Percentiles rank a stretch among this genome's conserved stretches.
Conservation (phyloP, 2,888 invertebrate genomes). For the Catocala fraxini region DNA sequence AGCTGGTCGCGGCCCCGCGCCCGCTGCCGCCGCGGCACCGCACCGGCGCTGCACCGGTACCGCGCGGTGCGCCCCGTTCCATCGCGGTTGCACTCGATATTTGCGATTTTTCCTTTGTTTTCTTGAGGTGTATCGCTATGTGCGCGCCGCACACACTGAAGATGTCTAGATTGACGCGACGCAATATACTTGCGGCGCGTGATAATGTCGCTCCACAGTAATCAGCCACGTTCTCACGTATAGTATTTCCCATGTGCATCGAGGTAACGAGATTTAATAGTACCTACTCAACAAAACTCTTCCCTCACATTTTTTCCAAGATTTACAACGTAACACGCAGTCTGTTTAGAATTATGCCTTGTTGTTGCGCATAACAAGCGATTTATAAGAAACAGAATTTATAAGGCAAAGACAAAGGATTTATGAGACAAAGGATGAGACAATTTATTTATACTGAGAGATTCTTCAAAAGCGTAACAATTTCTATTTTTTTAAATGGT, state of each 20-base stretch:
- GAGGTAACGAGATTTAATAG: constrained; percentile 59
- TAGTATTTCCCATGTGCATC: constrained; percentile 67
- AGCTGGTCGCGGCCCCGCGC: constrained; percentile 53
- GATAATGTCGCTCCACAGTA: constrained; percentile 66
- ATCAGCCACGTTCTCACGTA: constrained; percentile 68
- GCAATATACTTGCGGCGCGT: constrained; percentile 55
- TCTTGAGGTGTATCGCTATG: constrained; percentile 50
- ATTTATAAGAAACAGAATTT: constrained; percentile 52
- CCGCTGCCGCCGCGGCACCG: constrained; percentile 26
- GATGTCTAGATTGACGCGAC: constrained; percentile 32
- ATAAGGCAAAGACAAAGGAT: constrained; percentile 52
- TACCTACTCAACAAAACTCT: constrained; percentile 50
- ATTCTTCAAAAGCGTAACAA: constrained; percentile 29
- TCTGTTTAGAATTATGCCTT: constrained; percentile 47
- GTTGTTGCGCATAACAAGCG: constrained; percentile 54
- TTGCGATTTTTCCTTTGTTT: constrained; percentile 69
- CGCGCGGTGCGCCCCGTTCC: constrained; percentile 14
- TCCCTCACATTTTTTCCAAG: constrained; percentile 31
- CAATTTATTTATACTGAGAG: constrained; percentile 50
- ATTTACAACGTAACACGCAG: constrained; percentile 35
- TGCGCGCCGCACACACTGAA: constrained; percentile 30
- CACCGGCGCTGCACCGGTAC: constrained; percentile 31
- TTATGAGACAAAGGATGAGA: constrained; percentile 54
- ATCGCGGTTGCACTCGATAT: constrained; percentile 43
- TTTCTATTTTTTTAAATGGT: constrained; percentile 40